These are phyloP conservation scores for Neotoxoptera formosana DNA, from an alignment of 1,140 invertebrate species.

Conservation along the genomic window DNA sequence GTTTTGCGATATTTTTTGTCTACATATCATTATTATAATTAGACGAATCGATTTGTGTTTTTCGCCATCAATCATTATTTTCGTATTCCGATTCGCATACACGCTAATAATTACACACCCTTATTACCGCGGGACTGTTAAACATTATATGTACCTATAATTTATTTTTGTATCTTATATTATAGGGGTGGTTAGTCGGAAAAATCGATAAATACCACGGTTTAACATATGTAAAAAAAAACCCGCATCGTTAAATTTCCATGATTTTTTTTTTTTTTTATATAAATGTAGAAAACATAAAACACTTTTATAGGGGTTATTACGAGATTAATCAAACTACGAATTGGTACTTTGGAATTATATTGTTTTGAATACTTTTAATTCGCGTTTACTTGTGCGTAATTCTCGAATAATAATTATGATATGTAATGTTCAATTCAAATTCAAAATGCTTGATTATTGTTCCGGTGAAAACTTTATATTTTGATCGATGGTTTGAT, in stretches of 20 bases:
- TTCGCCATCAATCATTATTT: neutral
- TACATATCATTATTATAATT: neutral
- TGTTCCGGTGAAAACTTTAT: neutral
- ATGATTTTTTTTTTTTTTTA: neutral
- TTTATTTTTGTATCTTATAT: constrained; percentile 16
- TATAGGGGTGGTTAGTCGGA: neutral
- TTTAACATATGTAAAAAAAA: neutral
- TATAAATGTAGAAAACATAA: neutral
- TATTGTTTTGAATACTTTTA: neutral
- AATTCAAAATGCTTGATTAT: neutral
- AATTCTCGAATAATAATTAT: neutral
- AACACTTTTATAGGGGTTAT: constrained; percentile 18
- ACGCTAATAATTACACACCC: neutral
- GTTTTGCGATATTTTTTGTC: neutral
- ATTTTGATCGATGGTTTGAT: no score
- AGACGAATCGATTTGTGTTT: neutral
- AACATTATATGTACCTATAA: neutral
- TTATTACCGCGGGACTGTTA: constrained; percentile 18
- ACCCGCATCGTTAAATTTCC: constrained; percentile 30
- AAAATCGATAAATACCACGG: neutral
- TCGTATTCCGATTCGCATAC: neutral
- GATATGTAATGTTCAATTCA: neutral
- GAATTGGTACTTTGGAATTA: neutral
- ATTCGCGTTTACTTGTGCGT: neutral
- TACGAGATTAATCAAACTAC: neutral